phyloP scores from a whole-genome alignment of 2,797 vertebrate genomes.

The Hydrophis major region DNA sequence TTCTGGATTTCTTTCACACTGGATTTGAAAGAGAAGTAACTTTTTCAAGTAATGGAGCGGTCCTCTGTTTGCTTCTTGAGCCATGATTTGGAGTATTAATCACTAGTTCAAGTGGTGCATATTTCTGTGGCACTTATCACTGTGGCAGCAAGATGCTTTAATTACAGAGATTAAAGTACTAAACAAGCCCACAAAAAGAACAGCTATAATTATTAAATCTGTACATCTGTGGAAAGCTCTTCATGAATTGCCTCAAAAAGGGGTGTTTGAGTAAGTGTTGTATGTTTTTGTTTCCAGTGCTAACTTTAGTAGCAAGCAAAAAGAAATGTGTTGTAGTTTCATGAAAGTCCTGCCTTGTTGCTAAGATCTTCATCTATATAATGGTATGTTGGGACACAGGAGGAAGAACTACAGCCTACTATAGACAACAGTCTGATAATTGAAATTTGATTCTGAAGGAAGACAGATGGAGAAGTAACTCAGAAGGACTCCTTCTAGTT shows the following conservation, averaged over 20 bases:
- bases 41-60: conserved; percentile 8
- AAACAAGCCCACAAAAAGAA: conserved; percentile 62
- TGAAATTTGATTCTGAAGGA: not conserved
- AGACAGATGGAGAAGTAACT: not conserved
- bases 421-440: not conserved
- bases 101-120: conserved; percentile 59
- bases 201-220: conserved; percentile 49
- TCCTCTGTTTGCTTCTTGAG: conserved; percentile 18
- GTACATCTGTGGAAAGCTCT: conserved; percentile 47
- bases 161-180: conserved; percentile 65
- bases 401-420: not conserved
- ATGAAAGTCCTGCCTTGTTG: not conserved
- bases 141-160: conserved; percentile 63
- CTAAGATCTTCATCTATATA: not conserved
- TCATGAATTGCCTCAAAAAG: conserved; percentile 4
- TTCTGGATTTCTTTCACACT: not conserved
- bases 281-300: not conserved
- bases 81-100: conserved; percentile 55
- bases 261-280: not conserved
- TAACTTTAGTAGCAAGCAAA: not conserved
- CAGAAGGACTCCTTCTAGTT: not conserved
- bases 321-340: accelerated
- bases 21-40: not conserved
- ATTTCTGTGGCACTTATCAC: conserved; percentile 54
- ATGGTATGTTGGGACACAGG: not conserved